phyloP scores from a whole-genome alignment of 2,888 invertebrate species.

The Hypselothyrea guttata region DNA sequence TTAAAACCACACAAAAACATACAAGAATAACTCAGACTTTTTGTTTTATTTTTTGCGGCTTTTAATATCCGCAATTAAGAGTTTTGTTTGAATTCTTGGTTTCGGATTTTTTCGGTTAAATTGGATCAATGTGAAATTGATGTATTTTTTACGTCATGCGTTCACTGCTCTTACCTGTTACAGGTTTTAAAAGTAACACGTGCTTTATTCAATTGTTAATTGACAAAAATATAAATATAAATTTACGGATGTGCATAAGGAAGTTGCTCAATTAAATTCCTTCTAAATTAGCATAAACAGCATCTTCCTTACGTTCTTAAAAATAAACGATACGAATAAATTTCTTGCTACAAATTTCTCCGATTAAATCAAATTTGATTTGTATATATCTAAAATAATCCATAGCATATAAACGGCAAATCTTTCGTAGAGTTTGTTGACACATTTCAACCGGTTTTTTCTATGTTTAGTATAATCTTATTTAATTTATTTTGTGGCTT shows the following conservation, averaged over 20 bases:
- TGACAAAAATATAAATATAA: no score
- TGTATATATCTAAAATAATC: background rate
- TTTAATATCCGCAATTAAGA: constrained; percentile 23
- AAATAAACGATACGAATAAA: background rate
- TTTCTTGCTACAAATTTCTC: constrained; percentile 20
- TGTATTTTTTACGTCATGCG: background rate
- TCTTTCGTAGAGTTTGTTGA: constrained; percentile 1
- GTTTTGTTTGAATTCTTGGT: constrained; percentile 10
- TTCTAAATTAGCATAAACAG: background rate
- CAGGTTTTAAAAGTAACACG: background rate
- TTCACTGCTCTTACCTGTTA: constrained; percentile 1
- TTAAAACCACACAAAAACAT: no score
- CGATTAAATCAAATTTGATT: constrained; percentile 31
- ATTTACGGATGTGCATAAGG: constrained; percentile 1
- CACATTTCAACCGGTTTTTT: constrained; percentile 53
- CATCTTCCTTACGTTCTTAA: background rate
- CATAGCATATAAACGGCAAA: constrained; percentile 9
- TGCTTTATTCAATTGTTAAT: background rate
- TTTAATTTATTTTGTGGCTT: constrained; percentile 20
- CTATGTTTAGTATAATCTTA: constrained; percentile 12
- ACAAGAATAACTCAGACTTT: background rate
- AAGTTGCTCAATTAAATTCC: background rate
- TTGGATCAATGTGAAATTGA: constrained; percentile 17
- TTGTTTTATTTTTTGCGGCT: background rate
- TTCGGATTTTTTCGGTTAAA: constrained; percentile 2